phyloP scores from a whole-genome alignment of 2,888 invertebrate genomes.

The Drosophila niveifrons region DNA sequence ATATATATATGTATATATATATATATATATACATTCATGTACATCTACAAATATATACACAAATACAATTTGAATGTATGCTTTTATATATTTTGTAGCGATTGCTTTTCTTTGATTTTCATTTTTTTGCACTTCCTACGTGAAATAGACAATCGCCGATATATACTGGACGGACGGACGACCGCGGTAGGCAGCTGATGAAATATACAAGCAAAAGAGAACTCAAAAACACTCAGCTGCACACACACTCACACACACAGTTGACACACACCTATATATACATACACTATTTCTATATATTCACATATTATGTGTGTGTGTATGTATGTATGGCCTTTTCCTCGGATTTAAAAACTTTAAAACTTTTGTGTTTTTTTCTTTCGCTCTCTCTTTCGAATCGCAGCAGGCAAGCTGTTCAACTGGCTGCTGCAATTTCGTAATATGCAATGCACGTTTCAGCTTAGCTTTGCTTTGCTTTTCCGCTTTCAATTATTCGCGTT shows the following conservation, averaged over 20 bases:
- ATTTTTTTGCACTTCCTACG: constrained; percentile 54
- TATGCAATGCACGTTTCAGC: constrained; percentile 60
- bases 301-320: constrained; percentile 44
- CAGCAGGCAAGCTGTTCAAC: constrained; percentile 42
- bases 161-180: constrained; percentile 33
- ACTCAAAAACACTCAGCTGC: constrained; percentile 58
- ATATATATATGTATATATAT: constrained; percentile 1
- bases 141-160: constrained; percentile 34
- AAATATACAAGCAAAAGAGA: constrained; percentile 43
- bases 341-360: constrained; percentile 22
- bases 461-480: constrained; percentile 51
- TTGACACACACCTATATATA: constrained; percentile 26
- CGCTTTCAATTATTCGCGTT: constrained; percentile 59
- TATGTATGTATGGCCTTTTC: constrained; percentile 40
- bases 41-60: constrained; percentile 1
- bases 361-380: constrained; percentile 1
- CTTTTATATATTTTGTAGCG: constrained; percentile 27
- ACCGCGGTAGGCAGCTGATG: constrained; percentile 52
- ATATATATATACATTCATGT: neutral
- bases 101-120: constrained; percentile 17
- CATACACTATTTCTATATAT: constrained; percentile 45
- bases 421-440: constrained; percentile 66
- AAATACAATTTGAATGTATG: constrained; percentile 3
- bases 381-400: constrained; percentile 16
- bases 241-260: constrained; percentile 19